Percentiles rank a stretch among this genome's conserved stretches.
Evolutionary conservation across 2,797 vertebrate species (phyloP).

Genomic region (Paramormyrops hopkinsi): DNA sequence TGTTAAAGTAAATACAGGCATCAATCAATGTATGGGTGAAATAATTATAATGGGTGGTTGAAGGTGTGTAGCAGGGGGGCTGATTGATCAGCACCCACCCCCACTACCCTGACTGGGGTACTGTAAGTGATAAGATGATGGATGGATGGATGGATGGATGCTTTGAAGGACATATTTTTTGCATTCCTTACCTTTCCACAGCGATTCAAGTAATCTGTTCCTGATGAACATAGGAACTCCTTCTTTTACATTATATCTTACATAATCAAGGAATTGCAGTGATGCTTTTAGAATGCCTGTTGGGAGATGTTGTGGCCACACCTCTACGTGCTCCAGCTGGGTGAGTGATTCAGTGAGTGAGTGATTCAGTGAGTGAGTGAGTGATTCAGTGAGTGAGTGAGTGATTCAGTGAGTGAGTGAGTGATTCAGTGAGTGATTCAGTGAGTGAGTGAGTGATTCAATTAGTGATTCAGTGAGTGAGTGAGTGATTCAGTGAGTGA

Average conservation of each 20-base stretch:
- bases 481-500: too few species aligned
- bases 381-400: neutral
- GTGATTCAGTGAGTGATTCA: too few species aligned
- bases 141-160: neutral
- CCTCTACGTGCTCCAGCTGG: neutral
- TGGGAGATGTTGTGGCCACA: neutral
- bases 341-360: neutral
- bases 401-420: neutral
- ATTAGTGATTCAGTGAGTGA: too few species aligned
- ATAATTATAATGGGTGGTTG: neutral
- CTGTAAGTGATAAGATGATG: neutral
- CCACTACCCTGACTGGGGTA: neutral
- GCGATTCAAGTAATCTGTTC: neutral
- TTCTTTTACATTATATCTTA: neutral
- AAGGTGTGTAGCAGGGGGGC: neutral
- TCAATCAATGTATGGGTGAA: neutral
- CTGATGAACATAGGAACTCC: neutral
- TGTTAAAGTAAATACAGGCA: neutral
- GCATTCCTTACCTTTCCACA: neutral
- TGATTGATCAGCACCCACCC: neutral
- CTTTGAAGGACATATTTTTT: neutral
- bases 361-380: neutral
- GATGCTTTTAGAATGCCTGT: neutral
- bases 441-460: too few species aligned
- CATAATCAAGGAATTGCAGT: neutral